Percentiles rank a stretch among this genome's conserved stretches.
Conservation (phyloP, 37 sponge, comb jelly and placozoan genomes). For the Mnemiopsis leidyi region DNA sequence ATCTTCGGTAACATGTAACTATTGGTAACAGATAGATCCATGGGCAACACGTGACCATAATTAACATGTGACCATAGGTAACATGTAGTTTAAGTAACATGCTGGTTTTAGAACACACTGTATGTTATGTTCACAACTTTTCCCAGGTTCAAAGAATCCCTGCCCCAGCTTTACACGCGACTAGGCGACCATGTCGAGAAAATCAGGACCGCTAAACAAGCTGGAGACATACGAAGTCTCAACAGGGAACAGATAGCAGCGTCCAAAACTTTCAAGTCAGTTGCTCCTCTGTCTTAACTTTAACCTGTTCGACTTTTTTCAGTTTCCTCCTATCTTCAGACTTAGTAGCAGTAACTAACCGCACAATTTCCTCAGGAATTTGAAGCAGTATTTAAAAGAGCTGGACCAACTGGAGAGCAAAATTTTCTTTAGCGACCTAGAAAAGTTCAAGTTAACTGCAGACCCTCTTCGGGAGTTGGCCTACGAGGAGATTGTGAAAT, state of each 20-base stretch:
- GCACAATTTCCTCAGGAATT: neutral
- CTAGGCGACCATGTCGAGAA: neutral
- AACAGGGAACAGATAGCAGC: slow-evolving; percentile 57
- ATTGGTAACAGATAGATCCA: no score
- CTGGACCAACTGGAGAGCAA: slow-evolving; percentile 14
- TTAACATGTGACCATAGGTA: no score
- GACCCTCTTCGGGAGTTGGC: neutral
- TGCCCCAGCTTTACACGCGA: neutral
- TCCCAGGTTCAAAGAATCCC: slow-evolving; percentile 20
- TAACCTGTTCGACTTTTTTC: no score
- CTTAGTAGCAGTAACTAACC: no score
- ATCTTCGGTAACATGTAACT: no score
- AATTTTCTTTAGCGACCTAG: neutral
- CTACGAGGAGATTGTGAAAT: neutral
- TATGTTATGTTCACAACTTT: no score
- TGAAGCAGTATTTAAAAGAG: slow-evolving; percentile 16
- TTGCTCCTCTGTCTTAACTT: no score
- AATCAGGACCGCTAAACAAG: neutral
- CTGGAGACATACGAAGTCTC: neutral
- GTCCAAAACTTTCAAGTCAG: slow-evolving; percentile 59
- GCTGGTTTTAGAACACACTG: no score
- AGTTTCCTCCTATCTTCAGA: no score
- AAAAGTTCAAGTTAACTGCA: neutral
- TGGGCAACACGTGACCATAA: no score
- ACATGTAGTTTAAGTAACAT: no score